Percentiles rank a stretch among this genome's conserved stretches.
Evolutionary conservation across 2,888 invertebrate genomes (phyloP).

Genomic region (Melitaea athalia): DNA sequence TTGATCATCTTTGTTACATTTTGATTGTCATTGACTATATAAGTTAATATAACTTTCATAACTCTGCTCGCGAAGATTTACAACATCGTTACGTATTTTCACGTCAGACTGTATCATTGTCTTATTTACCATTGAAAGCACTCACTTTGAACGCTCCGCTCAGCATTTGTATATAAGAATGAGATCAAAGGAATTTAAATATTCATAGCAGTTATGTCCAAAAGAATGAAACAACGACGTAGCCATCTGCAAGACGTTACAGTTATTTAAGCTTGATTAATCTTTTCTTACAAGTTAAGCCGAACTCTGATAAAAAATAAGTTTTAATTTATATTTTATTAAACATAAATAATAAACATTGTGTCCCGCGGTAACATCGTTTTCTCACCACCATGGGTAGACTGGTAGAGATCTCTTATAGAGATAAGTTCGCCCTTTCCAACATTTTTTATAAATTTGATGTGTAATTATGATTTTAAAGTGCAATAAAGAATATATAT

Average conservation of each 20-base stretch:
- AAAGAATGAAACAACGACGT: neutral
- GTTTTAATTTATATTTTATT: no score
- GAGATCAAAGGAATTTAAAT: constrained; percentile 20
- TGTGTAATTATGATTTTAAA: no score
- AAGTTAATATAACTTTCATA: neutral
- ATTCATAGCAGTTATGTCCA: constrained; percentile 7
- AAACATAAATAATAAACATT: no score
- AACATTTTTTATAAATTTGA: no score
- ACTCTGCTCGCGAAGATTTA: neutral
- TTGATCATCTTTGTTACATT: neutral
- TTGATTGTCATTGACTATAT: neutral
- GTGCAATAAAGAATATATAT: no score
- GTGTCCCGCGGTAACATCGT: no score
- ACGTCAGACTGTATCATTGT: neutral
- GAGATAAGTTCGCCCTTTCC: no score
- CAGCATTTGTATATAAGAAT: constrained; percentile 8
- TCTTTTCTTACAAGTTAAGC: neutral
- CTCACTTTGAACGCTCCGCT: constrained; percentile 10
- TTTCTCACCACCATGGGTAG: no score
- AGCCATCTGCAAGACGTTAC: no score
- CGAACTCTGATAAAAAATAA: neutral
- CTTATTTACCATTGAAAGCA: neutral
- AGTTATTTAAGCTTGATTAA: neutral
- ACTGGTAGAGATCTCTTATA: no score
- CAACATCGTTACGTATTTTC: neutral